Conservation (phyloP, 2,113 vertebrate species). For the Charina bottae region DNA sequence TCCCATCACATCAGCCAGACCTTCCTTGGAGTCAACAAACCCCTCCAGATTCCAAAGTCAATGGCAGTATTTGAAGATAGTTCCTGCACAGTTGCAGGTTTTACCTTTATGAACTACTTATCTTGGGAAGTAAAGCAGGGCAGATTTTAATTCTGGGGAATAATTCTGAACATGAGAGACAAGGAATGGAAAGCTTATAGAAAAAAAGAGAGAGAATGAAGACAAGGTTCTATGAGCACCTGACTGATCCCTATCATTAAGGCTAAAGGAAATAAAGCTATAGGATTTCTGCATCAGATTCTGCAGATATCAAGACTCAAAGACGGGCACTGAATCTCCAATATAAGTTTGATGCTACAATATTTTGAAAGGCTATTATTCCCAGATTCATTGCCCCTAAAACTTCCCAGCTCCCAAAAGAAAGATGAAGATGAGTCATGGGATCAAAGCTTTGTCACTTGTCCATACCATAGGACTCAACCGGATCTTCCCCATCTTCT, state of each 20-base stretch:
- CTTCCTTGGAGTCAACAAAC: slow-evolving; percentile 57
- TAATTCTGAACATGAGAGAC: slow-evolving; percentile 47
- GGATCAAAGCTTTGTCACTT: neutral
- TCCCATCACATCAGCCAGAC: slow-evolving; percentile 70
- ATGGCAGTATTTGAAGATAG: slow-evolving; percentile 56
- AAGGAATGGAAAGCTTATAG: slow-evolving; percentile 33
- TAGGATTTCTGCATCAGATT: neutral
- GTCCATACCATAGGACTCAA: slow-evolving; percentile 12
- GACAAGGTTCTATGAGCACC: slow-evolving; percentile 25
- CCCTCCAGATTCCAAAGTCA: slow-evolving; percentile 69
- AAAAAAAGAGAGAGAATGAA: neutral
- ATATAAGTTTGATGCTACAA: neutral
- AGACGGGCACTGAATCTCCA: neutral
- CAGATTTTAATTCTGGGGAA: slow-evolving; percentile 53
- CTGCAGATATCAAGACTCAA: neutral
- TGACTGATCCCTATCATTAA: neutral
- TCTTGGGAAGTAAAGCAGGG: slow-evolving; percentile 66
- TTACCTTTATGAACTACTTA: slow-evolving; percentile 64
- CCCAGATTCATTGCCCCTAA: slow-evolving; percentile 19
- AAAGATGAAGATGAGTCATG: slow-evolving; percentile 12
- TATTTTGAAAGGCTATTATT: slow-evolving; percentile 8
- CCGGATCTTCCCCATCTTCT: slow-evolving; percentile 33
- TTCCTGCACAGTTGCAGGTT: slow-evolving; percentile 51
- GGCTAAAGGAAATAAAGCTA: neutral
- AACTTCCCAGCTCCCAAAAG: neutral